A percentile compares a stretch with the other conserved stretches of the same genome.
These are phyloP conservation scores for Neocrepidodera transversa DNA, from an alignment of 2,888 invertebrate species.

Conservation along the genomic window DNA sequence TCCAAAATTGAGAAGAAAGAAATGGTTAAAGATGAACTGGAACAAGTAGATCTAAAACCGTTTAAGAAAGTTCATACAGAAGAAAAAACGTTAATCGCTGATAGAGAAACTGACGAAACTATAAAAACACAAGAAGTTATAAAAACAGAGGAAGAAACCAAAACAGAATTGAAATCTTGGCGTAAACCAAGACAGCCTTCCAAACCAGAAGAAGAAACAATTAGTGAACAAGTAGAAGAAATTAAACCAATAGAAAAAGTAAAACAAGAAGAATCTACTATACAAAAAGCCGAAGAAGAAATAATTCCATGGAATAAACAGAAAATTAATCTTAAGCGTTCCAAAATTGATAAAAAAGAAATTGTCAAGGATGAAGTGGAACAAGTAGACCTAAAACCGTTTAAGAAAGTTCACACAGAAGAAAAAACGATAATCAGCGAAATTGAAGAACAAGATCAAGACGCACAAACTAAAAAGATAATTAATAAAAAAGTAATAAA, in stretches of 20 bases:
- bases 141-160: background rate
- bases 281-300: conserved; percentile 28
- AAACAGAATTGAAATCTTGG: conserved; percentile 21
- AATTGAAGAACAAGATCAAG: conserved; percentile 8
- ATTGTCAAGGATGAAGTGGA: conserved; percentile 65
- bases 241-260: conserved; percentile 50
- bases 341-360: conserved; percentile 59
- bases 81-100: conserved; percentile 17
- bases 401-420: conserved; percentile 11
- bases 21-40: conserved; percentile 47
- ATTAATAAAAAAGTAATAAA: background rate
- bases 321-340: conserved; percentile 62
- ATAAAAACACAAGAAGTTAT: conserved; percentile 43
- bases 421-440: conserved; percentile 10
- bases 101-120: conserved; percentile 16
- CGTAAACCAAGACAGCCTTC: conserved; percentile 18
- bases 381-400: conserved; percentile 39
- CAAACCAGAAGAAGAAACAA: conserved; percentile 11
- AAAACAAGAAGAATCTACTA: conserved; percentile 1
- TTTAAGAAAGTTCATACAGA: conserved; percentile 33
- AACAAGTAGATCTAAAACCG: conserved; percentile 43
- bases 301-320: conserved; percentile 68
- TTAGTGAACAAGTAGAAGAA: conserved; percentile 50
- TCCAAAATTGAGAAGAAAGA: conserved; percentile 56
- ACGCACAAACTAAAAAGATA: conserved; percentile 13